Base-by-base conservation (phyloP, 1,140 invertebrate genomes). In the Geopemphigus sp. region DNA sequence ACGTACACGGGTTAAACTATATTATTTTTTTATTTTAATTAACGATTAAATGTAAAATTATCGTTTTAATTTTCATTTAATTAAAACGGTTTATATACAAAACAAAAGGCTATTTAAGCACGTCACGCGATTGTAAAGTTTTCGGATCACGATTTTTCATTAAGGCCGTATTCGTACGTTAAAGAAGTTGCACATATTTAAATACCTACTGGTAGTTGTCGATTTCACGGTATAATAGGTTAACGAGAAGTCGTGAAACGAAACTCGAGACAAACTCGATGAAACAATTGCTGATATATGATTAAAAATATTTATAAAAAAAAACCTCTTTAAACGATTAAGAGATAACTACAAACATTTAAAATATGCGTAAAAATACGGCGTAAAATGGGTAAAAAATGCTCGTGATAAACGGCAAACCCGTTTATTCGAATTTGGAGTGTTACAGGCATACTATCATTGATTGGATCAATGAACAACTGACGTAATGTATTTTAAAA, bases 231-330 rank as follows among this genome's bases (percentile, higher is more conserved):
- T 14, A 22, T 47, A 14, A 66, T n/a, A 39, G 3, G 19, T 66
- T 66, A 66, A 66, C n/a, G 32, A 66, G n/a, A 66, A 66, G 32
- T 66, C 39, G 63, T 66, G 63, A 66, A 64, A n/a, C 29, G 11
- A n/a, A 64, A 47, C n/a, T 22, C 63, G n/a, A 45, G 11, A 11
- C 63, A 66, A 66, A 66, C 45, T 47, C 12, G 32, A 66, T 14
- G 15, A 45, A 47, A 45, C 63, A 45, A 22, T 39, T 39, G 32
- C 1, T n/a, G 10, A 22, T 57, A 22, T 5, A 5, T 1, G n/a
- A 5, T 57, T 5, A n/a, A 22, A 57, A 57, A 57, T 1, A 57
- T 57, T 57, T 57, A 22, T 8, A 19, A 54, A 54, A 54, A 54
- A 8, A 39, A 39, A 39, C n/a, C n/a, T n/a, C n/a, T n/a, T n/a